Percentiles rank a stretch among this genome's conserved stretches.
Evolutionary conservation across 2,888 invertebrate genomes (phyloP).

Genomic region (Orchesella flavescens): DNA sequence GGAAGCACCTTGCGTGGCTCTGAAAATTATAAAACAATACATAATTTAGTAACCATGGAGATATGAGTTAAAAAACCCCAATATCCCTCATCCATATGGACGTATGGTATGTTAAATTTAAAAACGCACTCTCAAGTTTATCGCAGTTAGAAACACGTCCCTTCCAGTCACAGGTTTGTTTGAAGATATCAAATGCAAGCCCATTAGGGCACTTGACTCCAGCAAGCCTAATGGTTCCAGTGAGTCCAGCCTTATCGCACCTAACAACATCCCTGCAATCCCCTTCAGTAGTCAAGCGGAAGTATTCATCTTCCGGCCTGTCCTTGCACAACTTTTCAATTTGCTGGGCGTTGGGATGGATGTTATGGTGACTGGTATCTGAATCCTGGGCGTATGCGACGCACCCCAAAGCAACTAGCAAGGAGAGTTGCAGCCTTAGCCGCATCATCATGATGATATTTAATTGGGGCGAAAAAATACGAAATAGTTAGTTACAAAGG

Average conservation of each 20-base stretch:
- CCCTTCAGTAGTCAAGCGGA: slow-evolving; percentile 86
- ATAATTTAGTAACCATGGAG: neutral
- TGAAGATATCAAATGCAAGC: slow-evolving; percentile 93
- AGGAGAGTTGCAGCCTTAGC: neutral
- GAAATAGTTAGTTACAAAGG: too few relatives aligned
- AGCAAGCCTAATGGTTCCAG: slow-evolving; percentile 89
- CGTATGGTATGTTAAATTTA: neutral
- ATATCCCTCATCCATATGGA: neutral
- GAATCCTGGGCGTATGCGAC: slow-evolving; percentile 22
- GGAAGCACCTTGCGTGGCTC: slow-evolving; percentile 92
- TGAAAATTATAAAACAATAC: slow-evolving; percentile 76
- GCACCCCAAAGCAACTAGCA: neutral
- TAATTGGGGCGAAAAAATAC: neutral
- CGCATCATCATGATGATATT: neutral
- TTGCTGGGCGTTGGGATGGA: slow-evolving; percentile 71
- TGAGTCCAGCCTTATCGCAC: slow-evolving; percentile 93
- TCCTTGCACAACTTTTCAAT: slow-evolving; percentile 90
- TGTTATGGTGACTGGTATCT: slow-evolving; percentile 12
- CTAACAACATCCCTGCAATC: slow-evolving; percentile 96
- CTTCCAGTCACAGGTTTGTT: slow-evolving; percentile 97
- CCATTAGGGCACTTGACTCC: slow-evolving; percentile 91
- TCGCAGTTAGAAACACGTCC: slow-evolving; percentile 97
- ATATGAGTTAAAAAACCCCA: slow-evolving; percentile 7
- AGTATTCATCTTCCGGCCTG: slow-evolving; percentile 92
- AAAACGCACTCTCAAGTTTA: slow-evolving; percentile 89